Evolutionary conservation across 2,113 vertebrate genomes (phyloP).

Genomic region (Perca flavescens): DNA sequence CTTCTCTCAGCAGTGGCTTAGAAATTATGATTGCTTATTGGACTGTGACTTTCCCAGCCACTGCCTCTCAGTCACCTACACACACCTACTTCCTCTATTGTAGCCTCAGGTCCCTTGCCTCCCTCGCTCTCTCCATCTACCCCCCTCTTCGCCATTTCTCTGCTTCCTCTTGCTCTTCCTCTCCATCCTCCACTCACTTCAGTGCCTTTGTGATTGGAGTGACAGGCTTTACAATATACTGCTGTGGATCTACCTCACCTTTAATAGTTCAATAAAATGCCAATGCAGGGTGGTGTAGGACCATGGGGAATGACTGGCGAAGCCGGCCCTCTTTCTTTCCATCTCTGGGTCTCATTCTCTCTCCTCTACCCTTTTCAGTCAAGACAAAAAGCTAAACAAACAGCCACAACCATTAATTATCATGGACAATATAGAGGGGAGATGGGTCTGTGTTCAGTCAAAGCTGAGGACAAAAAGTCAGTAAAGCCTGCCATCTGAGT

Average conservation of each 20-base stretch:
- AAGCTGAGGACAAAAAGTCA: conserved; percentile 22
- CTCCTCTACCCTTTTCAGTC: conserved; percentile 61
- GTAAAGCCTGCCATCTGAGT: not conserved
- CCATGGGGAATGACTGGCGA: conserved; percentile 67
- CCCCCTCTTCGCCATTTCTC: conserved; percentile 27
- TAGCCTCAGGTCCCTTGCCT: conserved; percentile 66
- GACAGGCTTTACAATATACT: conserved; percentile 85
- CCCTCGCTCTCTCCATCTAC: conserved; percentile 59
- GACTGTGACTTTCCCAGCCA: conserved; percentile 79
- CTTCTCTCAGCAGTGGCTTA: conserved; percentile 83
- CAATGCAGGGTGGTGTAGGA: conserved; percentile 78
- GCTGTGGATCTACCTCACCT: conserved; percentile 84
- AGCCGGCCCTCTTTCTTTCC: conserved; percentile 44
- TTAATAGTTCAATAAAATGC: conserved; percentile 90
- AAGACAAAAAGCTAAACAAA: conserved; percentile 66
- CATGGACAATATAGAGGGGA: conserved; percentile 21
- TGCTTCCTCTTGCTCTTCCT: conserved; percentile 60
- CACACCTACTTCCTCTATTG: conserved; percentile 61
- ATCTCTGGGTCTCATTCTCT: conserved; percentile 46
- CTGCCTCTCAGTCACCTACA: conserved; percentile 71
- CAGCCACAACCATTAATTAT: conserved; percentile 57
- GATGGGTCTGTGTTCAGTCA: conserved; percentile 27
- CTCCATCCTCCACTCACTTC: conserved; percentile 77
- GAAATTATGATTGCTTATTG: conserved; percentile 84
- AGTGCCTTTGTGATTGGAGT: conserved; percentile 84